Evolutionary conservation across 2,888 invertebrate genomes (phyloP).

Genomic region (Chirona hameri): DNA sequence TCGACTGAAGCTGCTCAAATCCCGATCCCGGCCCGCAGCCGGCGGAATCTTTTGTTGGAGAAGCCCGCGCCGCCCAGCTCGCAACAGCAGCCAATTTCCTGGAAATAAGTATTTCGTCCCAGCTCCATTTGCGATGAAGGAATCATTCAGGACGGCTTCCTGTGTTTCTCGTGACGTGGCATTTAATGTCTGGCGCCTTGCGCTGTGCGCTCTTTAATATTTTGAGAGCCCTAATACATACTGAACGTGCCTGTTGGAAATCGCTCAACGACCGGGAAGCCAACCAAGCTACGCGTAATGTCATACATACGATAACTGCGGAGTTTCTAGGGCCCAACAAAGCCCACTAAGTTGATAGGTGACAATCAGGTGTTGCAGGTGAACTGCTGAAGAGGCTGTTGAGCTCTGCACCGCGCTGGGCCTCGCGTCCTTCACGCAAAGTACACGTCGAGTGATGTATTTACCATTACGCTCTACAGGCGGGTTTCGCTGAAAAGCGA

Average conservation of each 20-base stretch:
- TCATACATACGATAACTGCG: neutral
- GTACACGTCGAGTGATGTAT: neutral
- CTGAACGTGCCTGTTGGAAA: neutral
- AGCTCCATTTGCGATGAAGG: neutral
- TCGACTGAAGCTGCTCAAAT: too few species aligned
- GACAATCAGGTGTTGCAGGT: neutral
- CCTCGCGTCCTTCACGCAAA: neutral
- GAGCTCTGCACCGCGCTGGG: neutral
- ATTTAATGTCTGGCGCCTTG: neutral
- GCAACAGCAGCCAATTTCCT: neutral
- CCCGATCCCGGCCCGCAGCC: too few species aligned
- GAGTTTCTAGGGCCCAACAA: neutral
- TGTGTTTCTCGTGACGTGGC: too few species aligned
- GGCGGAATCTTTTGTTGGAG: neutral
- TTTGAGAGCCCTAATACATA: neutral
- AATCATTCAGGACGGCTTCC: too few species aligned
- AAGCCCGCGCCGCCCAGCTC: neutral
- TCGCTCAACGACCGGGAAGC: too few species aligned
- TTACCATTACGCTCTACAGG: too few species aligned
- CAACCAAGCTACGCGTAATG: neutral
- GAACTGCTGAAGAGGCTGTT: neutral
- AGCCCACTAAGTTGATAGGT: neutral
- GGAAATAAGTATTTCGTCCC: neutral
- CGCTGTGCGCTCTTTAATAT: neutral
- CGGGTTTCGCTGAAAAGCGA: too few species aligned